Percentiles rank a stretch among this genome's conserved stretches.
Evolutionary conservation across 2,888 invertebrate species (phyloP).

Genomic region (Acrobasis repandana): DNA sequence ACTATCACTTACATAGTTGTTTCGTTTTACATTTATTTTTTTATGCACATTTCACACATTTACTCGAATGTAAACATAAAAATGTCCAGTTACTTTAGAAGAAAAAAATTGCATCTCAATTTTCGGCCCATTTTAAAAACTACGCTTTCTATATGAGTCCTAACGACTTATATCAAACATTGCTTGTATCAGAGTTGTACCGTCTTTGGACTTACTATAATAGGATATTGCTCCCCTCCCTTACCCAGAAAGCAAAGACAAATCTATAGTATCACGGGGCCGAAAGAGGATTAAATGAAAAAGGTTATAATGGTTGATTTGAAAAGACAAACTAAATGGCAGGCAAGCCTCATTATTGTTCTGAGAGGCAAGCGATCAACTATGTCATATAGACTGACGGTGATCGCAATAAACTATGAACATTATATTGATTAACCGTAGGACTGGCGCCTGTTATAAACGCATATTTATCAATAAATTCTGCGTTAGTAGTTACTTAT

Average conservation of each 20-base stretch:
- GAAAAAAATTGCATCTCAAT: background rate
- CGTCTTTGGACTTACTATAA: too few relatives aligned
- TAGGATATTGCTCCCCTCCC: too few relatives aligned
- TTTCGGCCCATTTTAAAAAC: too few relatives aligned
- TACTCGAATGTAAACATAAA: background rate
- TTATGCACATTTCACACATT: background rate
- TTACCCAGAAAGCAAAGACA: too few relatives aligned
- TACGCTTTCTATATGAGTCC: too few relatives aligned
- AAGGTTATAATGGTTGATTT: too few relatives aligned
- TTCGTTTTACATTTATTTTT: background rate
- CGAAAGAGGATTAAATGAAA: too few relatives aligned
- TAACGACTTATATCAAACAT: too few relatives aligned
- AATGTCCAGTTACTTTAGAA: background rate
- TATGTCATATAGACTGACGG: background rate
- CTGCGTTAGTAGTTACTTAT: background rate
- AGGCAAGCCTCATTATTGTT: too few relatives aligned
- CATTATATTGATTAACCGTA: background rate
- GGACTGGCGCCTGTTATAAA: background rate
- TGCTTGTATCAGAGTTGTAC: too few relatives aligned
- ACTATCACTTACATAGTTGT: slow-evolving; percentile 11
- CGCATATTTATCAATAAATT: background rate
- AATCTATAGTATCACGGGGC: too few relatives aligned
- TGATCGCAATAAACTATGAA: background rate
- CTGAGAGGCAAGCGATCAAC: background rate
- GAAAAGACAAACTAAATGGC: too few relatives aligned